Base-by-base conservation (phyloP, 2,888 invertebrate genomes). In the Empis stercorea region DNA sequence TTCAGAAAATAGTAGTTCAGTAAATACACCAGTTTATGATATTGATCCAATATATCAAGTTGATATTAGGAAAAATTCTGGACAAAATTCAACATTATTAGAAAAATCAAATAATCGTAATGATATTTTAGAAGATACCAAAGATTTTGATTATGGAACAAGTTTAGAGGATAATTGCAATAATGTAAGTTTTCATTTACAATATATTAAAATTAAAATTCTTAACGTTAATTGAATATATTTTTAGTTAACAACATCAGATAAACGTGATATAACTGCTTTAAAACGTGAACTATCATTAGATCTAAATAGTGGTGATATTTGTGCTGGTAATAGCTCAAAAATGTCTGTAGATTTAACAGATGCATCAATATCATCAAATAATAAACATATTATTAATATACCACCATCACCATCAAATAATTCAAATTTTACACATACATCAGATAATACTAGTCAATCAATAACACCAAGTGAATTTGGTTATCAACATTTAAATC, bases 401-500 rank as follows among this genome's bases (percentile, higher is more conserved):
- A 6, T 20, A 23, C 39, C 40, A 42, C 61, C 65, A 46, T 66
- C 68, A 16, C 68, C 68, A 30, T 55, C 54, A 30, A 67, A 66
- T 50, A 63, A 62, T 43, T 62, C 65, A 3, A 65, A 64, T 51
- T 62, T 64, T 44, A 66, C 69, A 30, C 56, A 54, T 32, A 57
- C 58, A 14, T 58, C 58, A 20, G 70, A 69, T 53, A 68, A 68
- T 53, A 70, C 70, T 62, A 70, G 70, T 62, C 70, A 69, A 54
- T 70, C 70, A 51, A 64, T 69, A 38, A 69, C 70, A 14, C 70
- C 70, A 40, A 70, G 69, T 51, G 70, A 70, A 52, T 70, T 61
- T 54, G 66, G 70, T 44, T 70, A 70, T 56, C 68, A 70, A 50
- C 64, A 70, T 49, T 53, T 70, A 42, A 69, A 69, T 51, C 62